phyloP scores from a whole-genome alignment of 1,140 invertebrate genomes.

The Oncopodura yosiiana region DNA sequence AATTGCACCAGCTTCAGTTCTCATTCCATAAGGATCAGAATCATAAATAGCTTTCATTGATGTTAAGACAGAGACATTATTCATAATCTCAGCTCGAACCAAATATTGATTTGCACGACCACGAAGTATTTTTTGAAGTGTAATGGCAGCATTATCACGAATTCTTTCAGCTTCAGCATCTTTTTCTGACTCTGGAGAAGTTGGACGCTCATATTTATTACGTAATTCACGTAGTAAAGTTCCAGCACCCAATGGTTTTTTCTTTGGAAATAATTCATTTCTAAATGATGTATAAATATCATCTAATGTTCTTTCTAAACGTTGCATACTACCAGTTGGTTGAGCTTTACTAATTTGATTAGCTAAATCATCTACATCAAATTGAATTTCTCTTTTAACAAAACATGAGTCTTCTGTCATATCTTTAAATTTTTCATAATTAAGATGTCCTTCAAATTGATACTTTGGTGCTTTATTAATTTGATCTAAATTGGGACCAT shows the following conservation, averaged over 20 bases:
- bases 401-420: conserved; percentile 7
- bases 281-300: conserved; percentile 24
- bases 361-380: conserved; percentile 20
- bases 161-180: conserved; percentile 49
- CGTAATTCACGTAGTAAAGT: not conserved
- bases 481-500: conserved; percentile 36
- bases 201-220: conserved; percentile 18
- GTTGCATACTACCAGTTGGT: not conserved
- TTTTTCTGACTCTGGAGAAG: conserved; percentile 49
- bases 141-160: conserved; percentile 49
- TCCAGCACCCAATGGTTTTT: not conserved
- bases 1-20: conserved; percentile 6
- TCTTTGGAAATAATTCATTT: conserved; percentile 1
- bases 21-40: conserved; percentile 21
- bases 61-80: conserved; percentile 18
- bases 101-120: conserved; percentile 58
- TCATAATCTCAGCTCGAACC: conserved; percentile 41
- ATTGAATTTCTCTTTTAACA: conserved; percentile 15
- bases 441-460: conserved; percentile 17
- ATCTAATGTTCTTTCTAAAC: conserved; percentile 23
- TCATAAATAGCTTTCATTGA: conserved; percentile 28
- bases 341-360: conserved; percentile 4
- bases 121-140: conserved; percentile 54
- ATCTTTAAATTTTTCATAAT: conserved; percentile 19
- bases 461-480: conserved; percentile 9